Base-by-base conservation (phyloP, 1,140 invertebrate species). In the Zaprionus camerounensis region DNA sequence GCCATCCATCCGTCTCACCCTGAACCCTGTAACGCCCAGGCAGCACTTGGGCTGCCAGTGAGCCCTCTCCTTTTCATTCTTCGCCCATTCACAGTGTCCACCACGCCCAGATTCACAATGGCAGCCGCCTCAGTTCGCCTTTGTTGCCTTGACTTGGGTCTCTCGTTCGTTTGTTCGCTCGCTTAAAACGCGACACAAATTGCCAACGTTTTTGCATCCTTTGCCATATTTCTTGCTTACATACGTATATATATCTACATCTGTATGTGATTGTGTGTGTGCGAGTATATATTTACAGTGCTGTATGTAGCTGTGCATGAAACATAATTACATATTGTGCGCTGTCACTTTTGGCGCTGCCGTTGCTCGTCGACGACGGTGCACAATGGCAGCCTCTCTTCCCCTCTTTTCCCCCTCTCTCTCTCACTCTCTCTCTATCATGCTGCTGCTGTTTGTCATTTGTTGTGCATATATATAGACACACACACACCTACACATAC, bases 271-370 rank as follows among this genome's bases (percentile, higher is more conserved):
- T 7, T 31, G 36, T 53, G 34, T 65, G 12, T 71, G 44, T 56
- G 17, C 58, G 20, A 57, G 20, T 58, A 46, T 65, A 46, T 66
- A 44, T 66, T 44, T 71, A 55, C 49, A 38, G 51, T 15, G 41
- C 64, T 67, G 76, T 78, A 66, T 79, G 82, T 83, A 57, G 75
- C 68, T 65, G 73, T 76, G 62, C 61, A 66, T 75, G 71, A 70
- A 84, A 90, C 84, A 88, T 88, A 88, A 88, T 88, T 88, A 88
- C 84, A 88, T 88, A 88, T 90, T 88, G 84, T 88, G 81, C 84
- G 78, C 84, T 90, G 84, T 88, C 84, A 88, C 84, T 88, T 88
- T 88, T 88, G 85, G 81, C 66, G 83, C 82, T 86, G 75, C 65
- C 46, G 56, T 80, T 53, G 59, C 72, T 28, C 24, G 59, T 70